These are phyloP conservation scores for Arremon brunneinucha DNA, from an alignment of 2,797 vertebrate species.

Conservation along the genomic window DNA sequence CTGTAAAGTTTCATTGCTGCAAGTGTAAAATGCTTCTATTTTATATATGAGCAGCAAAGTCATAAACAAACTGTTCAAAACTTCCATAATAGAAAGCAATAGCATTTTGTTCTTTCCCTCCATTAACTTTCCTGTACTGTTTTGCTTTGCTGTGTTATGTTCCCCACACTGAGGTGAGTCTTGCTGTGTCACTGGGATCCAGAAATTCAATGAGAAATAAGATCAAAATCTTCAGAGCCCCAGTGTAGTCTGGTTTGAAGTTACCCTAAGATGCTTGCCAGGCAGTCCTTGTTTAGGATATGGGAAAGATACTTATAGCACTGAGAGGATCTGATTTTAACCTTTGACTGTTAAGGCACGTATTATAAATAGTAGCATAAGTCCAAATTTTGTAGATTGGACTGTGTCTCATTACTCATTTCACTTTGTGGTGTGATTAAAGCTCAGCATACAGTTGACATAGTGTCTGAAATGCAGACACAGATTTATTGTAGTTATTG, in stretches of 20 bases:
- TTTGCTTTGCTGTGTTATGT: neutral
- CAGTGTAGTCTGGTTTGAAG: neutral
- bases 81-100: neutral
- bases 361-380: neutral
- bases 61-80: neutral
- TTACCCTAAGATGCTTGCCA: neutral
- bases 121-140: neutral
- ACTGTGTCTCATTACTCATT: neutral
- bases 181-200: neutral
- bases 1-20: constrained; percentile 10
- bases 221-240: neutral
- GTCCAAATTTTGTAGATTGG: neutral
- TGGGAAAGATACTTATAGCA: neutral
- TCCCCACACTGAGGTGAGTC: neutral
- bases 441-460: neutral
- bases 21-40: neutral
- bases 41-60: neutral
- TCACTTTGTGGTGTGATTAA: neutral
- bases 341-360: neutral
- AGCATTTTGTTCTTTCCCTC: neutral
- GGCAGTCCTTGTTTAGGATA: neutral
- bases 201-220: neutral
- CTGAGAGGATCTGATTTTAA: neutral
- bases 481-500: neutral
- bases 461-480: neutral